Percentiles rank a stretch among this genome's conserved stretches.
These are phyloP conservation scores for Aurelia aurita DNA, from an alignment of 30 jellyfish, hydroid and myxozoan genomes.

Conservation along the genomic window DNA sequence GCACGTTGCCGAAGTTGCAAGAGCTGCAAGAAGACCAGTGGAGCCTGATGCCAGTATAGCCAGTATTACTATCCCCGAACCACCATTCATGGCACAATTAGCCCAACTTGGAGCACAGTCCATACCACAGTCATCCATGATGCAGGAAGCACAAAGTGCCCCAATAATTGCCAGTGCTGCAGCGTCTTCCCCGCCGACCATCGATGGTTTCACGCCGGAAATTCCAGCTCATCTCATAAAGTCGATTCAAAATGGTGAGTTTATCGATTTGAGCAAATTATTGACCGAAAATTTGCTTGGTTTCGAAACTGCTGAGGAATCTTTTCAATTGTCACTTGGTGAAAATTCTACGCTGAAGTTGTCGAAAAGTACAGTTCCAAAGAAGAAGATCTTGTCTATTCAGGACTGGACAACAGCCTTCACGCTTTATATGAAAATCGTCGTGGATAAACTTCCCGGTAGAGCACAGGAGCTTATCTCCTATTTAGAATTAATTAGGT, in stretches of 20 bases:
- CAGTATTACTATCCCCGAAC: neutral
- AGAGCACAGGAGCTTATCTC: constrained; percentile 2
- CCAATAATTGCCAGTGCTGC: too few relatives aligned
- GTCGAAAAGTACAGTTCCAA: neutral
- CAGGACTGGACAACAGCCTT: constrained; percentile 17
- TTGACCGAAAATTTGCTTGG: constrained; percentile 10
- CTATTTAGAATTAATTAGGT: constrained; percentile 6
- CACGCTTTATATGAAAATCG: constrained; percentile 1
- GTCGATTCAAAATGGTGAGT: neutral
- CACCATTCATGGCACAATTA: neutral
- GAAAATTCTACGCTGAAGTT: neutral
- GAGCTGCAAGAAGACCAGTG: too few relatives aligned
- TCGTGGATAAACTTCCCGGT: neutral
- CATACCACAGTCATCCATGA: too few relatives aligned
- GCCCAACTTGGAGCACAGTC: too few relatives aligned
- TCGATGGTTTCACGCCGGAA: constrained; percentile 35
- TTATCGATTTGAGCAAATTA: neutral
- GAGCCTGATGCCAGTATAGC: too few relatives aligned
- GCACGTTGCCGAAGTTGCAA: too few relatives aligned
- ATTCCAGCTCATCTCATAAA: neutral
- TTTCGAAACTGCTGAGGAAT: neutral
- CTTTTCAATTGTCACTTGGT: neutral
- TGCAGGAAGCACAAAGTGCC: too few relatives aligned
- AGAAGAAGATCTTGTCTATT: neutral
- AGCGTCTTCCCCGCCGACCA: too few relatives aligned